Evolutionary conservation across 2,113 vertebrate genomes (phyloP).

Genomic region (Oreocharis arfaki): DNA sequence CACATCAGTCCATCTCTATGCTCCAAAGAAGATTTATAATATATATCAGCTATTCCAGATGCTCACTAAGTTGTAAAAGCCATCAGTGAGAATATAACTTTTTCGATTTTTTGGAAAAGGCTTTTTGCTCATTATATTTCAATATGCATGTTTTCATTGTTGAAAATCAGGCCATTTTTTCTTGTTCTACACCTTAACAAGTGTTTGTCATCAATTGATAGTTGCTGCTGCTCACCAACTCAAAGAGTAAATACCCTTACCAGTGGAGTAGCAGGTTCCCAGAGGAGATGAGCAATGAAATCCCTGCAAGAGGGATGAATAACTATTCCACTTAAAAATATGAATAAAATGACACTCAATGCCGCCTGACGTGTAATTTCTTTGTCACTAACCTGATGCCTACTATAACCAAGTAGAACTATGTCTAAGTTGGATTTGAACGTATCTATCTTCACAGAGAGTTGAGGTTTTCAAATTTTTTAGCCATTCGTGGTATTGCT

Average conservation of each 20-base stretch:
- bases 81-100: not conserved
- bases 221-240: not conserved
- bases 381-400: not conserved
- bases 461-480: not conserved
- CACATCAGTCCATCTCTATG: not conserved
- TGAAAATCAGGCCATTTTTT: not conserved
- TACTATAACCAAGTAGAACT: not conserved
- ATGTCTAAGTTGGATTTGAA: not conserved
- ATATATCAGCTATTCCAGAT: not conserved
- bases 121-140: not conserved
- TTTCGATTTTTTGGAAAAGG: fast-evolving
- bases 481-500: not conserved
- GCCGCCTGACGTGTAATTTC: not conserved
- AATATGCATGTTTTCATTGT: not conserved
- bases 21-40: not conserved
- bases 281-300: not conserved
- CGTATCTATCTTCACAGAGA: not conserved
- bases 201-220: not conserved
- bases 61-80: not conserved
- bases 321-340: not conserved
- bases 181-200: not conserved
- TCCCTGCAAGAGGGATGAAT: not conserved
- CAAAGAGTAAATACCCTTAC: not conserved
- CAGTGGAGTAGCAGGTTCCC: not conserved
- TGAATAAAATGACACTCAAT: not conserved